Evolutionary conservation across 2,797 vertebrate species (phyloP), one percentile per base, ranked within the genome.

Genomic region (Tauraco hartlaubi): DNA sequence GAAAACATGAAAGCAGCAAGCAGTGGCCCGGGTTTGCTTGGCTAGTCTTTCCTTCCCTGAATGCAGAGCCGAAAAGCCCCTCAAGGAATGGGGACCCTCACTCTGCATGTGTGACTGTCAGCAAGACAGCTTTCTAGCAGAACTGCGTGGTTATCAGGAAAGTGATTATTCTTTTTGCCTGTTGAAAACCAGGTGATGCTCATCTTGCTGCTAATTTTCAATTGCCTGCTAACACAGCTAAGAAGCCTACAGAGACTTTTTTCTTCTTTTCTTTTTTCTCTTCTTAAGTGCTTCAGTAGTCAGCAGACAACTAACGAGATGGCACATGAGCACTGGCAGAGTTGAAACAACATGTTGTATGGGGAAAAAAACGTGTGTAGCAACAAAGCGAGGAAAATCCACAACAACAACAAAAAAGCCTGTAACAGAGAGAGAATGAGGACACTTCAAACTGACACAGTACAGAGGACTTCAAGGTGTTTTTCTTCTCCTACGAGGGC

Each of bases 321-420:
- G 72, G 81, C 52, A 92, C 81, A 90, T 37, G 61, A 92, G 59
- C 12, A 67, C 87, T 71, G 87, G 59, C 89, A 92, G 81, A 61
- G 48, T 22, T 83, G 78, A 83, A 92, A 83, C 66, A 91, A 55
- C 89, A 71, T 48, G 26, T 87, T 95, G 55, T 82, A 80, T 8
- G 2, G 14, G 35, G 25, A 6, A 9, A 67, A 51, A 71, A 54
- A 14, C 3, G 43, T 16, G 12, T 73, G 81, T 83, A 83, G 33
- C 67, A 90, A 91, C 87, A 90, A 92, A 91, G 52, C 20, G 33
- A 88, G 69, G 77, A 72, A 95, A 95, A 92, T 35, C 31, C 83
- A 81, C 76, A 90, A 85, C 54, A 94, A 63, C 20, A 78, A 35
- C 41, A 52, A 66, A 77, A 56, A 13, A 12, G 9, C 20, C 59